These are phyloP conservation scores for Ectropis grisescens DNA, from an alignment of 1,140 invertebrate genomes.

Conservation along the genomic window DNA sequence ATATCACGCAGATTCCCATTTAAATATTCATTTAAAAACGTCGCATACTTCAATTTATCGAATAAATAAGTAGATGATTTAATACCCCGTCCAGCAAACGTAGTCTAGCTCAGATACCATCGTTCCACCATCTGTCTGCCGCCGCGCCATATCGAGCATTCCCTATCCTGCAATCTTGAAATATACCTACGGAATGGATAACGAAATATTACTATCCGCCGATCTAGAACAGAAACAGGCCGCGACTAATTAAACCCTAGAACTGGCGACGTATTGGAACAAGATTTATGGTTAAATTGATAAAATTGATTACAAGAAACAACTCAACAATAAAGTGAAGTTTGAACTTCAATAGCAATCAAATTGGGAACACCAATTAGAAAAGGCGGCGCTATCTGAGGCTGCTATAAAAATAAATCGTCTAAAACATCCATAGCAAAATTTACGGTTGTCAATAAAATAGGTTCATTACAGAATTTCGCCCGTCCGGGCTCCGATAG, in stretches of 20 bases:
- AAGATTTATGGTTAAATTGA: constrained; percentile 18
- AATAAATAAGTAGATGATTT: no score
- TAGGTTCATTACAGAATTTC: constrained; percentile 42
- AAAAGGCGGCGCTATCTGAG: constrained; percentile 19
- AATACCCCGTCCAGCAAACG: no score
- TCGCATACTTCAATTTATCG: no score
- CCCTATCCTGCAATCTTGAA: constrained; percentile 32
- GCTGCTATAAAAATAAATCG: constrained; percentile 40
- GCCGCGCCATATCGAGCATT: constrained; percentile 40
- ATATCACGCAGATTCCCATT: no score
- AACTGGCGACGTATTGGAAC: constrained; percentile 3
- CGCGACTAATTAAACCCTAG: constrained; percentile 33
- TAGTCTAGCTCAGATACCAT: constrained; percentile 35
- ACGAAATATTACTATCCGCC: constrained; percentile 28
- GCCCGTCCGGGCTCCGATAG: no score
- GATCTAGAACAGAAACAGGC: constrained; percentile 34
- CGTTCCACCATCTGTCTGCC: constrained; percentile 26
- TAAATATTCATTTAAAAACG: no score
- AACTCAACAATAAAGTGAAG: constrained; percentile 11
- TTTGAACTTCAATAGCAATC: constrained; percentile 15
- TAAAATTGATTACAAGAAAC: no score
- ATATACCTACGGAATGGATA: constrained; percentile 33
- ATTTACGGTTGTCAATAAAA: constrained; percentile 52
- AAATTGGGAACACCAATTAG: constrained; percentile 26
- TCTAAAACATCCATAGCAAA: constrained; percentile 35